These are phyloP conservation scores for Puntigrus tetrazona DNA, from an alignment of 2,113 vertebrate genomes.

Conservation along the genomic window DNA sequence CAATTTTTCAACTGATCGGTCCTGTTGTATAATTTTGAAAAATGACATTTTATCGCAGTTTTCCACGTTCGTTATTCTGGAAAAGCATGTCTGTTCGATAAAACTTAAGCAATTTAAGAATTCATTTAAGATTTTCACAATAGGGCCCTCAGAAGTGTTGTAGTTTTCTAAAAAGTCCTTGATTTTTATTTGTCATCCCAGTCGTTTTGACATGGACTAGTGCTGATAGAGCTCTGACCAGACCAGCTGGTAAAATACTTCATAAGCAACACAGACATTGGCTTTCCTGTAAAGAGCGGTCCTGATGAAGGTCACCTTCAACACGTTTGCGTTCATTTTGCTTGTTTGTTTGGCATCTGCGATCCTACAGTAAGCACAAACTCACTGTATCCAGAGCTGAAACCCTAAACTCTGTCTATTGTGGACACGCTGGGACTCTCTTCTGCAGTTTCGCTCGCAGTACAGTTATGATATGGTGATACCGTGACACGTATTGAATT, in stretches of 20 bases:
- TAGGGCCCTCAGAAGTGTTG: background rate
- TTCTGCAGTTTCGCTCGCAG: background rate
- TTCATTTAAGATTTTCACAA: background rate
- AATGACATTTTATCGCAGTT: no score
- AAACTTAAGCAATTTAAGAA: background rate
- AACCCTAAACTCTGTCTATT: background rate
- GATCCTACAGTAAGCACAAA: background rate
- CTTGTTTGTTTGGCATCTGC: background rate
- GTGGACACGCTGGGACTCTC: background rate
- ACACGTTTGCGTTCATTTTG: background rate
- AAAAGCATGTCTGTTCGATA: background rate
- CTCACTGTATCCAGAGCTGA: background rate
- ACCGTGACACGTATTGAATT: background rate
- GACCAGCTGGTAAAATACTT: background rate
- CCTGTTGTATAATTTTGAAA: no score
- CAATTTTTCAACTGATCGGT: no score
- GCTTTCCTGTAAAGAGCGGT: background rate
- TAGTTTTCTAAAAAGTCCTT: background rate
- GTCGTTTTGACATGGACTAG: no score
- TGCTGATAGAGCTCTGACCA: no score
- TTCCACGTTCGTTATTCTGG: no score
- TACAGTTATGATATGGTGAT: slow-evolving; percentile 7
- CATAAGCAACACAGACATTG: background rate
- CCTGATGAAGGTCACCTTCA: background rate
- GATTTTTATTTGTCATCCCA: no score